phyloP scores from a whole-genome alignment of 2,797 vertebrate genomes.

The Apogon hyalosoma region DNA sequence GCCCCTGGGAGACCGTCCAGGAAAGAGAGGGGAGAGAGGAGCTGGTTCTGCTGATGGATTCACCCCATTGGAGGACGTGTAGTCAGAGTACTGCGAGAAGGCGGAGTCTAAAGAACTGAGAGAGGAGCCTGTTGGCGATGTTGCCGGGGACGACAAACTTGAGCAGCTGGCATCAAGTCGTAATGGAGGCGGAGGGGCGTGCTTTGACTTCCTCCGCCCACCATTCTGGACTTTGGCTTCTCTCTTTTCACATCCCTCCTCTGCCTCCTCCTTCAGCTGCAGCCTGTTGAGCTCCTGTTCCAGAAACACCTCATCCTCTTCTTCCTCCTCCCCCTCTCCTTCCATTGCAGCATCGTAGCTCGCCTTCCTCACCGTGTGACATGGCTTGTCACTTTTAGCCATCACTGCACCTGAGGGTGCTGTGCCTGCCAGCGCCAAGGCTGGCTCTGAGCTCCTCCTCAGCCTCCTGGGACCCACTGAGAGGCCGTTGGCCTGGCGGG shows the following conservation, averaged over 20 bases:
- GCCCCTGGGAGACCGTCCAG: constrained; percentile 53
- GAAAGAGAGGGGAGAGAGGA: constrained; percentile 49
- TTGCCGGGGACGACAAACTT: constrained; percentile 90
- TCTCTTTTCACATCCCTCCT: constrained; percentile 44
- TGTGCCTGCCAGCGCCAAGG: constrained; percentile 71
- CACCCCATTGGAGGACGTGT: constrained; percentile 78
- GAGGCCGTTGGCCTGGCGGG: constrained; percentile 51
- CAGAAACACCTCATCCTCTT: constrained; percentile 70
- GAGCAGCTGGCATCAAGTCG: constrained; percentile 89
- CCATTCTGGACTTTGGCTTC: constrained; percentile 57
- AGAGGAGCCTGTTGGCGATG: constrained; percentile 91
- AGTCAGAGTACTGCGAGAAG: constrained; percentile 94
- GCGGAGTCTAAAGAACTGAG: constrained; percentile 93
- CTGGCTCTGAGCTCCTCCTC: constrained; percentile 91
- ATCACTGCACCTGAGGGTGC: constrained; percentile 47
- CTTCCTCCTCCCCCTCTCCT: constrained; percentile 56
- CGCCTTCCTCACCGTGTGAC: constrained; percentile 83
- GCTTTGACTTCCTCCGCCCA: constrained; percentile 70
- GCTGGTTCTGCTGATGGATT: constrained; percentile 45
- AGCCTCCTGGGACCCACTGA: constrained; percentile 79
- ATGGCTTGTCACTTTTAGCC: constrained; percentile 44
- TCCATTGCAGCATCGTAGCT: constrained; percentile 89
- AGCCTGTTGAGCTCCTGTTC: constrained; percentile 62
- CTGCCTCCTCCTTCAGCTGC: constrained; percentile 65
- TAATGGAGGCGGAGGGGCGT: constrained; percentile 79